A percentile compares a stretch with the other conserved stretches of the same genome.
Evolutionary conservation across 2,113 vertebrate species (phyloP).

Genomic region (Lagopus muta): DNA sequence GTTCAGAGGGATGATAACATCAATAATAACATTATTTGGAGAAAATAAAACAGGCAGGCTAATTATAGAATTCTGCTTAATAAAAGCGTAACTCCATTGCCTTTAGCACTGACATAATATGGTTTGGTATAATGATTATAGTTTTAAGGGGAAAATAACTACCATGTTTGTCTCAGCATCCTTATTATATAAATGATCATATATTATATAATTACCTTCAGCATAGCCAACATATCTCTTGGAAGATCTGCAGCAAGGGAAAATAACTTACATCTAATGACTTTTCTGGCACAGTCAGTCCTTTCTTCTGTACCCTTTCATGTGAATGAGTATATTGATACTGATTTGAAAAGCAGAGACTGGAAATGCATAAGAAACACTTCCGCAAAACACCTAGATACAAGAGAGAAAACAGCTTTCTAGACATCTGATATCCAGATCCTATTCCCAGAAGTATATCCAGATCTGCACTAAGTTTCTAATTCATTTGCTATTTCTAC

Average conservation of each 20-base stretch:
- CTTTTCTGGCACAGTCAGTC: constrained; percentile 26
- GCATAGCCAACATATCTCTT: constrained; percentile 24
- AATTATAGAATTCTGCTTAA: constrained; percentile 52
- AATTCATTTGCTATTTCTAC: background rate
- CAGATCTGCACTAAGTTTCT: background rate
- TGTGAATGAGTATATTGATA: constrained; percentile 24
- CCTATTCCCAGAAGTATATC: background rate
- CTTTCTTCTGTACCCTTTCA: constrained; percentile 26
- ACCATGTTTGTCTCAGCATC: constrained; percentile 29
- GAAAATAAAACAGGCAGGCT: constrained; percentile 31
- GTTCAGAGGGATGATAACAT: constrained; percentile 29
- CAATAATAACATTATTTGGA: constrained; percentile 34
- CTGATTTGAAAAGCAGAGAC: background rate
- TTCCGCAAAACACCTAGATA: background rate
- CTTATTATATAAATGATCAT: constrained; percentile 59
- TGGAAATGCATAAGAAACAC: background rate
- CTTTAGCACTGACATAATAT: constrained; percentile 46
- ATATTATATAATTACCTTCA: constrained; percentile 47
- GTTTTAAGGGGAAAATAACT: constrained; percentile 38
- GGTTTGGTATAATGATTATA: background rate
- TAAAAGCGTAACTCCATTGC: constrained; percentile 20
- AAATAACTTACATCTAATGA: constrained; percentile 53
- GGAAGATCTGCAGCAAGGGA: constrained; percentile 23
- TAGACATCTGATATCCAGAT: background rate
- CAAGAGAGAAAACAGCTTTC: background rate